These are phyloP conservation scores for Hafferia zeledoni DNA, from an alignment of 2,797 vertebrate genomes.

Conservation along the genomic window DNA sequence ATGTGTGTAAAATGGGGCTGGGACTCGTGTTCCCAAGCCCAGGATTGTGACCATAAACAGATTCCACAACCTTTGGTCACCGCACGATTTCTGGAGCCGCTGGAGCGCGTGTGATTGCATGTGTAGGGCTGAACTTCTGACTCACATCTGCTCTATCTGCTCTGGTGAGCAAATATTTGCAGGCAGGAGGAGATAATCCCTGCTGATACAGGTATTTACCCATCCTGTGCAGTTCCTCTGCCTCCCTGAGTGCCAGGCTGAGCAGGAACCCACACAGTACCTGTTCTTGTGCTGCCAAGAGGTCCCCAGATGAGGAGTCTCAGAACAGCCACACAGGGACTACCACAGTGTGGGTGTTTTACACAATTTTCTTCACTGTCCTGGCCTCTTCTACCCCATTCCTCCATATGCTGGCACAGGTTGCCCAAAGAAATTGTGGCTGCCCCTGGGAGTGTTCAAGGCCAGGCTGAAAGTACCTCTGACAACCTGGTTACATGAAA, in stretches of 20 bases:
- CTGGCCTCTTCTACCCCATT: neutral
- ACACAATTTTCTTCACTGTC: neutral
- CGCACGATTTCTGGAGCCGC: rapidly evolving
- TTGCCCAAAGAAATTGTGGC: neutral
- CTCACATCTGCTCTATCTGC: neutral
- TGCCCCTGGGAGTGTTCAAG: neutral
- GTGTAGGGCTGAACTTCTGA: neutral
- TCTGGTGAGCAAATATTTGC: constrained; percentile 38
- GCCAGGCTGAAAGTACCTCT: neutral
- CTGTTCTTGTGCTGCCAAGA: neutral
- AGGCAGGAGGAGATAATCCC: constrained; percentile 3
- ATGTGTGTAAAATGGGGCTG: rapidly evolving
- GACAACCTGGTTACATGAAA: neutral
- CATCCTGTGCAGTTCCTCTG: neutral
- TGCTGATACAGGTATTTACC: neutral
- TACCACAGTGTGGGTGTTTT: neutral
- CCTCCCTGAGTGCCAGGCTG: neutral
- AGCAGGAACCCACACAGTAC: rapidly evolving
- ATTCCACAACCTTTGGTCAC: neutral
- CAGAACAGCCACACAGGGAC: rapidly evolving
- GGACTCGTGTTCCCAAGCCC: rapidly evolving
- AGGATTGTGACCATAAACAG: neutral
- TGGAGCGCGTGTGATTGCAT: neutral
- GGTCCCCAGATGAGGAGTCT: neutral
- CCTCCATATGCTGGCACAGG: neutral